phyloP scores from a whole-genome alignment of 2,888 invertebrate species.

The Nipponacmea schrenckii region DNA sequence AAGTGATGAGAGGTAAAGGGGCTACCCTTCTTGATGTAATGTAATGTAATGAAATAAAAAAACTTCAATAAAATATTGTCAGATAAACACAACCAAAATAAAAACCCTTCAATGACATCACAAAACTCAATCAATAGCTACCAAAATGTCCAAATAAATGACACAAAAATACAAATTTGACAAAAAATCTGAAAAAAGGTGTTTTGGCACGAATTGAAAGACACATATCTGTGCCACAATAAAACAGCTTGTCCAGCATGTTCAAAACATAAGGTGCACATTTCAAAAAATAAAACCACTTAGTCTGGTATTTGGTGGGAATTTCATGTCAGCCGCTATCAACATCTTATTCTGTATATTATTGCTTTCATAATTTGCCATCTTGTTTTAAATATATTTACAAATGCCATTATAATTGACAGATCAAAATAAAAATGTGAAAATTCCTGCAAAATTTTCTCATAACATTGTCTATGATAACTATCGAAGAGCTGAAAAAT shows the following conservation, averaged over 20 bases:
- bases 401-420: too few species aligned
- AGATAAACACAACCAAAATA: background rate
- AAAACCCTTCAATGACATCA: background rate
- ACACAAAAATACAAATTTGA: background rate
- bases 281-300: background rate
- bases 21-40: background rate
- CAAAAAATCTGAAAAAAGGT: background rate
- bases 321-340: too few species aligned
- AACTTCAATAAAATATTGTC: too few species aligned
- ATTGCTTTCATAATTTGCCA: too few species aligned
- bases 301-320: too few species aligned
- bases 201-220: slow-evolving; percentile 9
- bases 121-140: background rate
- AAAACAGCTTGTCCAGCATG: background rate
- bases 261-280: slow-evolving; percentile 7
- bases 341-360: too few species aligned
- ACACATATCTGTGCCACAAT: slow-evolving; percentile 3
- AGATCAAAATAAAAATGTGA: too few species aligned
- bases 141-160: background rate
- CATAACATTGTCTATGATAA: too few species aligned
- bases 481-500: too few species aligned
- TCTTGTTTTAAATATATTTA: too few species aligned
- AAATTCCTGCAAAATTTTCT: too few species aligned
- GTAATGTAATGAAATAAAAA: too few species aligned
- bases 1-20: background rate